Evolutionary conservation across 2,888 invertebrate species (phyloP).

Genomic region (Sinotaia quadrata): DNA sequence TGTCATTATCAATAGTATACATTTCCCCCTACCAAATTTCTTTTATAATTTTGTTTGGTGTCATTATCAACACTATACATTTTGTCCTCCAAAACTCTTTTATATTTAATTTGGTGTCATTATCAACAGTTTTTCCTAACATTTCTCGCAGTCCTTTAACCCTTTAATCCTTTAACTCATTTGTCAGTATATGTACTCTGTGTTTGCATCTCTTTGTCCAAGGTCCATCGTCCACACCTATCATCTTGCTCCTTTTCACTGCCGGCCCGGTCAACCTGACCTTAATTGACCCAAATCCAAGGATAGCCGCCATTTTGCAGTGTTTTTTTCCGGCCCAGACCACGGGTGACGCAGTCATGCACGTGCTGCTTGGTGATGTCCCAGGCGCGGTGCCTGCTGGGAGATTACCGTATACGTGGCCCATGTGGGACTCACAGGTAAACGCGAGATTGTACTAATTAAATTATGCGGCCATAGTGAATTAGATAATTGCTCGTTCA

Average conservation of each 20-base stretch:
- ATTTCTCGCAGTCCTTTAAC: too few species aligned
- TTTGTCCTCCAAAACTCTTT: too few species aligned
- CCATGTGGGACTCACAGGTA: background rate
- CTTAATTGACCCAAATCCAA: constrained; percentile 47
- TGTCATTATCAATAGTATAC: too few species aligned
- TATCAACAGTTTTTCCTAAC: too few species aligned
- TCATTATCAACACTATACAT: too few species aligned
- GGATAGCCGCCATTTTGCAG: constrained; percentile 49
- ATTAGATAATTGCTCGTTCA: too few species aligned
- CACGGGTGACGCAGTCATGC: constrained; percentile 59
- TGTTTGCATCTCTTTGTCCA: background rate
- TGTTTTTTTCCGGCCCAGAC: constrained; percentile 68
- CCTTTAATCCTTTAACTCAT: constrained; percentile 37
- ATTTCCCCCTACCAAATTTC: too few species aligned
- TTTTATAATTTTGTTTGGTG: too few species aligned
- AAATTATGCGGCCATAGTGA: too few species aligned
- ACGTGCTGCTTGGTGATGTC: constrained; percentile 48
- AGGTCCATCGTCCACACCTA: background rate
- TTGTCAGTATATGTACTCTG: constrained; percentile 34
- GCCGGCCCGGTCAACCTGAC: constrained; percentile 67
- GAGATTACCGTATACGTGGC: constrained; percentile 67
- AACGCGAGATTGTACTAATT: background rate
- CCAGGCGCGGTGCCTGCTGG: constrained; percentile 60
- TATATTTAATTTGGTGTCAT: too few species aligned
- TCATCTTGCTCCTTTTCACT: constrained; percentile 60